Evolutionary conservation across 2,113 vertebrate genomes (phyloP).

Genomic region (Leptobrachium ailaonicum): DNA sequence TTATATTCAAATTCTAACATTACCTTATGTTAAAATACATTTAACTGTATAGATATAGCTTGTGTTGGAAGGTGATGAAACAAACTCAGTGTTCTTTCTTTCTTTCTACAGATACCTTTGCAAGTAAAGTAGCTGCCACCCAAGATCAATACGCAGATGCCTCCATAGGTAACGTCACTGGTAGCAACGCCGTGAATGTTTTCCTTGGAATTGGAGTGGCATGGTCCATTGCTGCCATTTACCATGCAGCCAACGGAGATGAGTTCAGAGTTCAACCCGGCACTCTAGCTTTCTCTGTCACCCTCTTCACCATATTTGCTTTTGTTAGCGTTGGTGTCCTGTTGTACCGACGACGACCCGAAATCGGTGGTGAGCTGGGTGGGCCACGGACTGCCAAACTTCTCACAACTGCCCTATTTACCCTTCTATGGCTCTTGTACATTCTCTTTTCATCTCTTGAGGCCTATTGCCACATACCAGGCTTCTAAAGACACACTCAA

Average conservation of each 20-base stretch:
- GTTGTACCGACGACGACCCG: constrained; percentile 88
- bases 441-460: constrained; percentile 95
- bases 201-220: constrained; percentile 96
- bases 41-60: no score
- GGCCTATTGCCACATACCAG: constrained; percentile 94
- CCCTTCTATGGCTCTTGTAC: constrained; percentile 95
- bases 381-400: constrained; percentile 88
- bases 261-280: constrained; percentile 85
- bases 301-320: constrained; percentile 97
- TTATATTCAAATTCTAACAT: no score
- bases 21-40: no score
- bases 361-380: constrained; percentile 94
- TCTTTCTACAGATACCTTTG: constrained; percentile 85
- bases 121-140: constrained; percentile 91
- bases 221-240: constrained; percentile 95
- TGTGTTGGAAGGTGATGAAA: no score
- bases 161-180: constrained; percentile 95
- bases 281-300: constrained; percentile 94
- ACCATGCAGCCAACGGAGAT: constrained; percentile 76
- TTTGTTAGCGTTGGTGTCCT: constrained; percentile 92
- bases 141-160: constrained; percentile 96
- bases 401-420: constrained; percentile 84
- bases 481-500: constrained; percentile 82
- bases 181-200: constrained; percentile 95
- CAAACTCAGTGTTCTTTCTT: constrained; percentile 25